Conservation (phyloP, 2,888 invertebrate genomes). For the Glaucopsyche alexis region DNA sequence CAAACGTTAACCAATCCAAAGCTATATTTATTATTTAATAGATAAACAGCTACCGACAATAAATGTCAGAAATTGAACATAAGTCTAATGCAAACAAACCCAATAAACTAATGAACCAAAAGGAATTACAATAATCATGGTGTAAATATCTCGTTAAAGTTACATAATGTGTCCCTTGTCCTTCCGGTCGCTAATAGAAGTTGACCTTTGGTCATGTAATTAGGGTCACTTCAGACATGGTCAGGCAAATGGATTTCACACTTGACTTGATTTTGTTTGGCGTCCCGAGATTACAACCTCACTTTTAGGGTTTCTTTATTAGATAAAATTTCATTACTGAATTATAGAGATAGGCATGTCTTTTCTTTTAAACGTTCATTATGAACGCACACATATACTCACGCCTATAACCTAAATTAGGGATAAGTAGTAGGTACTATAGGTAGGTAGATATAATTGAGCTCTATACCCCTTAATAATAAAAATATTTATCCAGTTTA, state of each 20-base stretch:
- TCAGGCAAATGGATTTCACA: slow-evolving; percentile 17
- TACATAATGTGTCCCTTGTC: background rate
- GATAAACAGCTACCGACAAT: too few relatives aligned
- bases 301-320: background rate
- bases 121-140: slow-evolving; percentile 12
- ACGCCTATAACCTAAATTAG: too few relatives aligned
- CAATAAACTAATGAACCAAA: background rate
- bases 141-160: background rate
- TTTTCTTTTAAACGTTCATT: too few relatives aligned
- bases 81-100: background rate
- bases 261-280: slow-evolving; percentile 3
- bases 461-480: too few relatives aligned
- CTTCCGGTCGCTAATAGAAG: slow-evolving; percentile 3
- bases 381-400: too few relatives aligned
- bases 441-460: too few relatives aligned
- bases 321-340: background rate
- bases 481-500: too few relatives aligned
- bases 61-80: too few relatives aligned
- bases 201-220: slow-evolving; percentile 3
- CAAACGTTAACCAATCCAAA: too few relatives aligned
- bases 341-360: too few relatives aligned
- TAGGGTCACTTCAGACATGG: slow-evolving; percentile 3
- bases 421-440: too few relatives aligned
- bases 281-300: background rate
- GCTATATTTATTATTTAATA: too few relatives aligned